These are phyloP conservation scores for Peromyscus melanophrys DNA, from an alignment of 2,797 vertebrate species.

Conservation along the genomic window DNA sequence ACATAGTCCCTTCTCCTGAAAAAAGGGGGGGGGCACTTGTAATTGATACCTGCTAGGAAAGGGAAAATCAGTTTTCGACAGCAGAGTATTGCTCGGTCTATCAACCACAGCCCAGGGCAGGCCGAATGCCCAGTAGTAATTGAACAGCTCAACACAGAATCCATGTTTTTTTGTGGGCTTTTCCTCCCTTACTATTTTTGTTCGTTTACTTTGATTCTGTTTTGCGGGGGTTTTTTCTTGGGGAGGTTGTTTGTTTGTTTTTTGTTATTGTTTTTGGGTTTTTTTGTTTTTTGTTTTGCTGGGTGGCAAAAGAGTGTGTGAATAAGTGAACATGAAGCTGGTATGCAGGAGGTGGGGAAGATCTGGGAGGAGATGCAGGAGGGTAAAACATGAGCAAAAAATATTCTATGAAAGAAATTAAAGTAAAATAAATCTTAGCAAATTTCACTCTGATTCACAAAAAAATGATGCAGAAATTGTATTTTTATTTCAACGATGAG, in stretches of 20 bases:
- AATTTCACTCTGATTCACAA: neutral
- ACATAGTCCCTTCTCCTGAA: neutral
- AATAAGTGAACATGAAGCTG: neutral
- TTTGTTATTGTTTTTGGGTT: no score
- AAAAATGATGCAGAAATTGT: neutral
- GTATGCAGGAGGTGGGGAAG: no score
- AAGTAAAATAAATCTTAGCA: neutral
- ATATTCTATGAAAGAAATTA: neutral
- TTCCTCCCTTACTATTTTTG: neutral
- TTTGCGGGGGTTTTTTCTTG: neutral
- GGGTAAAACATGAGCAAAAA: neutral
- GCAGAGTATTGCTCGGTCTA: neutral
- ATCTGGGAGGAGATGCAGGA: neutral
- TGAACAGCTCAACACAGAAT: neutral
- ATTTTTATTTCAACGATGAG: constrained; percentile 20
- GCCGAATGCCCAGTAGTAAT: neutral
- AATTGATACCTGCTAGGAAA: neutral
- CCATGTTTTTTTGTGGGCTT: no score
- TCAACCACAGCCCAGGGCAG: neutral
- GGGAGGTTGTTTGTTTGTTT: neutral
- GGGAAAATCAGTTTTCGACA: neutral
- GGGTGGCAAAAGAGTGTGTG: no score
- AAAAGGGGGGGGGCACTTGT: neutral
- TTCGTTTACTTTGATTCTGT: neutral
- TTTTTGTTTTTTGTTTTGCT: neutral